These are phyloP conservation scores for Dipodomys stephensi DNA, from an alignment of 2,113 vertebrate genomes.

Conservation along the genomic window DNA sequence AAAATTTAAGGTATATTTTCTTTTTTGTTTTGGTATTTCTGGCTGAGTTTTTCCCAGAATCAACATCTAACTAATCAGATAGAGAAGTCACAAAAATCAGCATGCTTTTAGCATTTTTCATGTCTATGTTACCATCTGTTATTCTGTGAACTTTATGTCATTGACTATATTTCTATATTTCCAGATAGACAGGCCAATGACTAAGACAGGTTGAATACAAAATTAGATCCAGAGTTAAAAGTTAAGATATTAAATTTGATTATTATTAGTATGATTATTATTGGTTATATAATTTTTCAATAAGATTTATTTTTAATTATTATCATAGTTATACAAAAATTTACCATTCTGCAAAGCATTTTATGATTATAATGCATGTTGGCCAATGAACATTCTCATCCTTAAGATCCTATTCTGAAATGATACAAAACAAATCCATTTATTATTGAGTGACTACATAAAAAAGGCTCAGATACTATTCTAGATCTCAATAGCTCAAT, in stretches of 20 bases:
- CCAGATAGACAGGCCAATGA: background rate
- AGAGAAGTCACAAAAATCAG: background rate
- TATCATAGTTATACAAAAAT: too few species aligned
- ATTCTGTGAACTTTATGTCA: background rate
- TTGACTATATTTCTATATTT: background rate
- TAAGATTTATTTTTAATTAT: too few species aligned
- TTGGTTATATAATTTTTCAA: too few species aligned
- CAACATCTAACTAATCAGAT: background rate
- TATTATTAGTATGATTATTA: background rate
- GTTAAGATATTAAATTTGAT: background rate
- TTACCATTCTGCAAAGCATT: too few species aligned
- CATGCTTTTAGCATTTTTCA: background rate
- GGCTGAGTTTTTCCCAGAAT: background rate
- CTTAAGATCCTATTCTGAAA: background rate
- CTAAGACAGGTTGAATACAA: background rate
- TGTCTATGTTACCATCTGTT: fast-evolving
- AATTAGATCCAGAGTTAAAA: background rate
- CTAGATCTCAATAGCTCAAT: background rate
- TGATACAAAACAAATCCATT: background rate
- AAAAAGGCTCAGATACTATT: background rate
- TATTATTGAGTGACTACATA: background rate
- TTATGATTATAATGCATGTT: too few species aligned
- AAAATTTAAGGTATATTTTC: background rate
- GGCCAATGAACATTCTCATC: too few species aligned
- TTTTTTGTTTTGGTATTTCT: background rate